phyloP scores from a whole-genome alignment of 2,888 invertebrate genomes.

The Trissonchulus sp. region DNA sequence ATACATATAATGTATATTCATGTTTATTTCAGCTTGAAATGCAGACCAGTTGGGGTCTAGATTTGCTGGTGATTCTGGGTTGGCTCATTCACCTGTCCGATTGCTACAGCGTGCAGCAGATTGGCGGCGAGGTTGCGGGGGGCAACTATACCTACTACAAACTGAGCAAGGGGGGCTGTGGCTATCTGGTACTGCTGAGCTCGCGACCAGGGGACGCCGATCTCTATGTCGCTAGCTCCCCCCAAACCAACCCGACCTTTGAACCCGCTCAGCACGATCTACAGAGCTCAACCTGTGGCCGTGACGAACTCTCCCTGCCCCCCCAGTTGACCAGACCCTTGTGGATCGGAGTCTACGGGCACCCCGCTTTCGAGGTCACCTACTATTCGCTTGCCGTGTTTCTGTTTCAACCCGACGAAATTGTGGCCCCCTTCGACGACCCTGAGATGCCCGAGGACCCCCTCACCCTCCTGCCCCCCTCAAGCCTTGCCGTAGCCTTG shows the following conservation, averaged over 20 bases:
- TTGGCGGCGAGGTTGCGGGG: slow-evolving; percentile 1
- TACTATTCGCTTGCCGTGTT: neutral
- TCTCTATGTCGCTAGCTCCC: neutral
- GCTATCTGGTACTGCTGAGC: neutral
- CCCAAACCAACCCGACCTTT: neutral
- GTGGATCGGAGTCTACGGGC: slow-evolving; percentile 18
- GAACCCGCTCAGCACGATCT: neutral
- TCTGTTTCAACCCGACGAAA: neutral
- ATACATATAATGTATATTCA: too few species aligned
- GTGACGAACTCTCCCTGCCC: neutral
- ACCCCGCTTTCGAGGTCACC: neutral
- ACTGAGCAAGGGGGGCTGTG: neutral
- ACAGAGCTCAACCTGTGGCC: slow-evolving; percentile 19
- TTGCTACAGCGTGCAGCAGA: slow-evolving; percentile 19
- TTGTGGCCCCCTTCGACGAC: too few species aligned
- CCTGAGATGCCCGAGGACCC: too few species aligned
- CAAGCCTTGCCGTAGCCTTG: too few species aligned
- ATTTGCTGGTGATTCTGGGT: too few species aligned
- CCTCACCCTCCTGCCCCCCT: too few species aligned
- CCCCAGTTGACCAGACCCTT: neutral
- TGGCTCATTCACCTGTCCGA: too few species aligned
- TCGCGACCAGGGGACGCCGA: slow-evolving; percentile 8
- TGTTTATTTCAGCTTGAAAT: neutral
- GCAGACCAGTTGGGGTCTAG: neutral
- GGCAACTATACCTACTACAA: slow-evolving; percentile 27